Evolutionary conservation across 2,888 invertebrate species (phyloP), one percentile per base, ranked within the genome.

Genomic region (Pseudococcus viburni): DNA sequence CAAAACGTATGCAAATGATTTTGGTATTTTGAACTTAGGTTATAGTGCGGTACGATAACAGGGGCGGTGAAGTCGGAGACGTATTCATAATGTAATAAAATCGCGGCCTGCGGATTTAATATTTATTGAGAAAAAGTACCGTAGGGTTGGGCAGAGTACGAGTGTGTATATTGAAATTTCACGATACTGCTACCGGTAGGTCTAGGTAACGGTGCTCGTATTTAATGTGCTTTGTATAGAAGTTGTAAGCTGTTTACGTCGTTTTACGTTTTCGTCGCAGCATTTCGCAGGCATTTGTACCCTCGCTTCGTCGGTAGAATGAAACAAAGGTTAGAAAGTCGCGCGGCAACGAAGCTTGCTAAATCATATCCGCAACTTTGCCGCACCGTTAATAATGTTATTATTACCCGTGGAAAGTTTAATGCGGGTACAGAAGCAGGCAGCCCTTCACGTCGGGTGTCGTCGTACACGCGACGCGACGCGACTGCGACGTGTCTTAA

Each of bases 331-430:
- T 80, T 80, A 15, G 80, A 80, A 80, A 80, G 80, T 42, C 80
- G 80, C 26, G 26, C 26, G 26, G 42, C 80, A 80, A 42, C 80
- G 39, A 80, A 42, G 42, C 80, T 80, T 80, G 33, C 80, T 80
- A 80, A 80, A 80, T 80, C 80, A 80, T 80, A 42, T 80, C 80
- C 80, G 80, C 80, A 80, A 80, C 80, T 80, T 80, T 80, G 80
- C 80, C 80, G 80, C 80, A 80, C 80, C 42, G 80, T 80, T 80
- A 80, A 80, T 80, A 80, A 80, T 42, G 42, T 80, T 42, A 80
- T 80, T 80, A 80, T 80, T 80, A 42, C 80, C 80, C n/a, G 42
- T 42, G 80, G 80, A 80, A 42, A 80, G 80, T 80, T 42, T 39
- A 80, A 80, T 80, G 80, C 80, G 80, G 42, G 80, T 80, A 19